Percentiles rank a stretch among this genome's conserved stretches.
phyloP scores from a whole-genome alignment of 92 coral and sea anemone genomes.

The Hydrozoanthus gracilis region DNA sequence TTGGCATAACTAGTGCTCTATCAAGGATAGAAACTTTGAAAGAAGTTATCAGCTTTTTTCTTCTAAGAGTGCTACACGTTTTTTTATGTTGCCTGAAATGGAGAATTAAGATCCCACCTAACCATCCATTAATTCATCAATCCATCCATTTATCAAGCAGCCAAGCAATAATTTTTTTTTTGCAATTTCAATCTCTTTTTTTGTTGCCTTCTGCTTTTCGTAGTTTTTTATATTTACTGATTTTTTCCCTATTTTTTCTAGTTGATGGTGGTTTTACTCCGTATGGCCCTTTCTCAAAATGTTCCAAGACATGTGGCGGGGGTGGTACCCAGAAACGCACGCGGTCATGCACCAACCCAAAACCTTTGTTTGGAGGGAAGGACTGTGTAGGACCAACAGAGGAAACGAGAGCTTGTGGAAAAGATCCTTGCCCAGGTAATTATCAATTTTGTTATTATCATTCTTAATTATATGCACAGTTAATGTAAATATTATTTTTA shows the following conservation, averaged over 20 bases:
- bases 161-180: not conserved
- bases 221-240: not conserved
- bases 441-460: too few relatives aligned
- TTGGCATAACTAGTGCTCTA: too few relatives aligned
- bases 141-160: not conserved
- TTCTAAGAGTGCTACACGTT: not conserved
- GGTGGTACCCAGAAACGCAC: slow-evolving; percentile 11
- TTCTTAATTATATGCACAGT: too few relatives aligned
- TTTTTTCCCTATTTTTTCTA: not conserved
- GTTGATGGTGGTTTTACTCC: slow-evolving; percentile 16
- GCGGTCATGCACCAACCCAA: slow-evolving; percentile 19
- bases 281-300: not conserved
- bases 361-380: slow-evolving; percentile 1
- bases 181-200: not conserved
- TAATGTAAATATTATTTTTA: too few relatives aligned
- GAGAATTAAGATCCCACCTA: not conserved
- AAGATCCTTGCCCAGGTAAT: not conserved
- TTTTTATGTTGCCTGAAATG: not conserved
- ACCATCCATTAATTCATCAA: not conserved
- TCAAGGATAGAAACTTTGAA: too few relatives aligned
- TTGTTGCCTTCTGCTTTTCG: not conserved
- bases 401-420: slow-evolving; percentile 7
- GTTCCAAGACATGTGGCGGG: slow-evolving; percentile 29
- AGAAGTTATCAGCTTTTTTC: too few relatives aligned
- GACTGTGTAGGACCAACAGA: not conserved